Evolutionary conservation across 2,888 invertebrate species (phyloP).

Genomic region (Hirtodrosophila cameraria): DNA sequence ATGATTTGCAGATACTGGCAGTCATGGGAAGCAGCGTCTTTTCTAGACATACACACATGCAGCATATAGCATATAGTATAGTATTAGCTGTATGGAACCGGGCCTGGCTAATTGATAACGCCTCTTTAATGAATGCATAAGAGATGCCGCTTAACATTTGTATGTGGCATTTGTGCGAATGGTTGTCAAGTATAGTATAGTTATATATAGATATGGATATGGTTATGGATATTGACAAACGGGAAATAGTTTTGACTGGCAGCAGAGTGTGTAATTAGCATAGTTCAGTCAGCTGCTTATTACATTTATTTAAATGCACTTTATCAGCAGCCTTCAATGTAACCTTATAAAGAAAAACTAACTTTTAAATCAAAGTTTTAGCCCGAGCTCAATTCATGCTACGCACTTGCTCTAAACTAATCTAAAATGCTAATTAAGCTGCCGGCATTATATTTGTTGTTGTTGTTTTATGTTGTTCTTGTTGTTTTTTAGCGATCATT

Average conservation of each 20-base stretch:
- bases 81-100: neutral
- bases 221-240: slow-evolving; percentile 48
- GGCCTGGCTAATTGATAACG: slow-evolving; percentile 62
- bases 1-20: slow-evolving; percentile 68
- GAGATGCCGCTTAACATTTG: slow-evolving; percentile 28
- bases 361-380: slow-evolving; percentile 28
- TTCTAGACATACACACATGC: neutral
- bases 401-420: slow-evolving; percentile 68
- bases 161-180: slow-evolving; percentile 26
- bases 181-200: slow-evolving; percentile 25
- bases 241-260: slow-evolving; percentile 61
- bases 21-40: slow-evolving; percentile 38
- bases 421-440: slow-evolving; percentile 82
- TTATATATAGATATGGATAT: neutral
- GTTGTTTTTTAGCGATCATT: slow-evolving; percentile 29
- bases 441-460: slow-evolving; percentile 66
- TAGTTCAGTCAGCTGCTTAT: slow-evolving; percentile 39
- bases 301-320: slow-evolving; percentile 51
- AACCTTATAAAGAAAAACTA: slow-evolving; percentile 68
- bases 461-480: slow-evolving; percentile 19
- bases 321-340: slow-evolving; percentile 52
- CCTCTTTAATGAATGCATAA: slow-evolving; percentile 64
- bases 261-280: slow-evolving; percentile 50
- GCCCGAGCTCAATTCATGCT: slow-evolving; percentile 51
- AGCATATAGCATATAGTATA: no score